These are phyloP conservation scores for Bombycilla garrulus DNA, from an alignment of 2,113 vertebrate species.

Conservation along the genomic window DNA sequence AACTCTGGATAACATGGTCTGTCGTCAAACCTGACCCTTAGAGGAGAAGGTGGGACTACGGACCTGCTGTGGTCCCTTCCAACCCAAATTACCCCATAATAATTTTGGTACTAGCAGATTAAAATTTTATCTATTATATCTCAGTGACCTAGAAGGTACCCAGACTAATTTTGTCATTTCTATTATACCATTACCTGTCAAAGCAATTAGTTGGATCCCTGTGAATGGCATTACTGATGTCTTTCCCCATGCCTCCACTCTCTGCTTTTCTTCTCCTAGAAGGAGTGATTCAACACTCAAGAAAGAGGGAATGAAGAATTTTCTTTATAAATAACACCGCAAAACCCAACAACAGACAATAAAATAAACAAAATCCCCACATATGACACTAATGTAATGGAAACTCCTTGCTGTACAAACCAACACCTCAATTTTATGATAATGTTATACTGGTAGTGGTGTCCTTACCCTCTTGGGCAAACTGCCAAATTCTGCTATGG, in stretches of 20 bases:
- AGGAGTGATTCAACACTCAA: not conserved
- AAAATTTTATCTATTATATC: not conserved
- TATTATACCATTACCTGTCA: not conserved
- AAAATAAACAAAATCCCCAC: not conserved
- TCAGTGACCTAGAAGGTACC: not conserved
- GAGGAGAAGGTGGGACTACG: not conserved
- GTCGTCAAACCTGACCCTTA: not conserved
- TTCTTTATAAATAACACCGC: not conserved
- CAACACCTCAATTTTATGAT: not conserved
- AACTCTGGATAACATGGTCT: not conserved
- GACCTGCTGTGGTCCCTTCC: not conserved
- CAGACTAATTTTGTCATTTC: not conserved
- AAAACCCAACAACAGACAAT: not conserved
- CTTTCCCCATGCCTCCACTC: rapidly evolving
- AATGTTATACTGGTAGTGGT: not conserved
- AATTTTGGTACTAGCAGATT: not conserved
- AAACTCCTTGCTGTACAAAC: not conserved
- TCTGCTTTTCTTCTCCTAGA: not conserved
- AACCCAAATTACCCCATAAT: not conserved
- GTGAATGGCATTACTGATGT: not conserved
- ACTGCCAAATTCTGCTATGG: not conserved
- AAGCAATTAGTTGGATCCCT: not conserved
- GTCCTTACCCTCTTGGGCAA: not conserved
- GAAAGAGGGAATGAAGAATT: not conserved
- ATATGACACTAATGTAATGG: not conserved